Evolutionary conservation across 2,797 vertebrate genomes (phyloP).

Genomic region (Scolopax rusticola): DNA sequence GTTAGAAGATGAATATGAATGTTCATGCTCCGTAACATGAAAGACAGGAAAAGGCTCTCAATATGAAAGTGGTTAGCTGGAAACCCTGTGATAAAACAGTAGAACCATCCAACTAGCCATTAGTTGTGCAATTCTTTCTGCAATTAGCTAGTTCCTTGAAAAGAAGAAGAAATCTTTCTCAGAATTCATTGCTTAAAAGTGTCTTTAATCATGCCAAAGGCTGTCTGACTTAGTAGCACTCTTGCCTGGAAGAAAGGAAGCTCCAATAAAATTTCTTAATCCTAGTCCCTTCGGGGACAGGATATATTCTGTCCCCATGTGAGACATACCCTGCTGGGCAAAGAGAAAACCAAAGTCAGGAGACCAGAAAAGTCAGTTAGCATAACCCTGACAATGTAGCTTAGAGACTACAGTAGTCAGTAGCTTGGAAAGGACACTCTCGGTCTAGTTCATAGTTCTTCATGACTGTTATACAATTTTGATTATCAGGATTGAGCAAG

Average conservation of each 20-base stretch:
- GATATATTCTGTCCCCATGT: background rate
- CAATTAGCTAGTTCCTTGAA: background rate
- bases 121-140: background rate
- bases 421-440: background rate
- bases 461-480: background rate
- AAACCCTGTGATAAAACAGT: background rate
- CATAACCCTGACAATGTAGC: background rate
- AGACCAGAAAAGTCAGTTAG: background rate
- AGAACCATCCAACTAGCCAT: background rate
- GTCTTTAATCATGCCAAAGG: background rate
- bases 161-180: background rate
- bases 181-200: background rate
- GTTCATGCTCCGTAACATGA: constrained; percentile 4
- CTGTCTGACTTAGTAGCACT: background rate
- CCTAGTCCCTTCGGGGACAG: background rate
- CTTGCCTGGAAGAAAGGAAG: background rate
- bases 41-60: constrained; percentile 4
- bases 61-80: background rate
- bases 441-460: background rate
- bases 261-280: background rate
- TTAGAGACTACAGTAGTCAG: background rate
- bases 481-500: background rate
- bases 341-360: background rate
- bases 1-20: constrained; percentile 37
- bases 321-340: background rate